Base-by-base conservation (phyloP, 2,888 invertebrate genomes). In the Unio delphinus region DNA sequence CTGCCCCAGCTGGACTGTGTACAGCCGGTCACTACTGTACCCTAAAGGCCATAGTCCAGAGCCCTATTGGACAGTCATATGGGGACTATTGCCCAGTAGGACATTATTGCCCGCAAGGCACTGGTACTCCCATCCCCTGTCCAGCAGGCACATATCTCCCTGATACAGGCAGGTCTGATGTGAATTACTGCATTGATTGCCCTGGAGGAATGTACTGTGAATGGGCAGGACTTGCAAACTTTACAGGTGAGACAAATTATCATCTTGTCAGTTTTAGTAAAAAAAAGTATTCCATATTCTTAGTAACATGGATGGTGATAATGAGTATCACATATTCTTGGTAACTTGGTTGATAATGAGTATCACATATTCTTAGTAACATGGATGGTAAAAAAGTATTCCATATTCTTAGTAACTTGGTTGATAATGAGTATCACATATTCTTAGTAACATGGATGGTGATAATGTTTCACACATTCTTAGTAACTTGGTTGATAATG, bases 41-140 rank as follows among this genome's bases (percentile, higher is more conserved):
- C 8, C 70, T 77, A 28, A 81, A 80, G 5, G 81, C 86, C 23
- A 81, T 78, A 17, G 64, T 74, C 18, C 78, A 70, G 55, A 83
- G 80, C 66, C 88, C 83, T 11, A 72, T 74, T 15, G 65, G 72
- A 20, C 74, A 83, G 70, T 54, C 75, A 4, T 87, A 85, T 68
- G 89, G 89, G 3, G 87, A 87, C 67, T 74, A 78, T 26, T 89
- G 89, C 72, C 80, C 84, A 4, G 71, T 81, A 17, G 89, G 89
- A 34, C 80, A 82, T 76, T 89, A 86, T 74, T 89, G 89, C 75
- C 85, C 85, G 4, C 60, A 58, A 54, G 86, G 86, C 11, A 87
- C 87, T 1, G 83, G 80, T 4, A 79, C 78, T n/a, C 85, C 88
- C 4, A 68, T 75, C 1, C 80, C 84, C 30, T 89, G 89, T 74